Evolutionary conservation across 1,140 invertebrate species (phyloP).

Genomic region (Papilio dardanus): DNA sequence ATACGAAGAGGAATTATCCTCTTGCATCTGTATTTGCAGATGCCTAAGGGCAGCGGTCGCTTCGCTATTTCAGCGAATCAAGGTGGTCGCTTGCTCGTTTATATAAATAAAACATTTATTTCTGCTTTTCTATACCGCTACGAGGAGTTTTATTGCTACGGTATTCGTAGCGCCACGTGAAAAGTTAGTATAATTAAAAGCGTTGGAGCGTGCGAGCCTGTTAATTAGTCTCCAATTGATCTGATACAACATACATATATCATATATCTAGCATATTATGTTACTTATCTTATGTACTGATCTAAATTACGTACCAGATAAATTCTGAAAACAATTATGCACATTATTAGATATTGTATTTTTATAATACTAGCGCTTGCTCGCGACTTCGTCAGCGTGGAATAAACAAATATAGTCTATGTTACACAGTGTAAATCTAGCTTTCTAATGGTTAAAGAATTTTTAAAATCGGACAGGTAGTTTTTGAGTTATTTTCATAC

Average conservation of each 20-base stretch:
- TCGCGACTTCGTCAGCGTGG: too few species aligned
- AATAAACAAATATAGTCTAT: too few species aligned
- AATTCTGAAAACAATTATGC: background rate
- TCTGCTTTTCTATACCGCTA: background rate
- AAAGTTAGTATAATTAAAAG: constrained; percentile 25
- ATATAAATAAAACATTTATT: background rate
- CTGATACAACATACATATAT: background rate
- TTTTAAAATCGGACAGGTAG: too few species aligned
- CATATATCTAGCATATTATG: background rate
- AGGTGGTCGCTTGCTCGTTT: too few species aligned
- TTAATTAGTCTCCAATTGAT: constrained; percentile 2
- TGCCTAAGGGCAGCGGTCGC: too few species aligned
- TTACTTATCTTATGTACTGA: background rate
- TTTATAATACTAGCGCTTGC: background rate
- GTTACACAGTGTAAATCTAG: too few species aligned
- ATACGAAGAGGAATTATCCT: too few species aligned
- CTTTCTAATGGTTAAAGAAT: too few species aligned
- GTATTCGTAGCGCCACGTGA: constrained; percentile 14
- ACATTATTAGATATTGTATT: too few species aligned
- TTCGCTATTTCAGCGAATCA: too few species aligned
- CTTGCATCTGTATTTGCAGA: too few species aligned
- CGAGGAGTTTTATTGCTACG: background rate
- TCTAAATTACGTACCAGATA: background rate
- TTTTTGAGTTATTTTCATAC: too few species aligned
- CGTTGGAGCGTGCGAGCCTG: background rate